Conservation (phyloP, 1,140 invertebrate species). For the Lamellibrachia luymesi region DNA sequence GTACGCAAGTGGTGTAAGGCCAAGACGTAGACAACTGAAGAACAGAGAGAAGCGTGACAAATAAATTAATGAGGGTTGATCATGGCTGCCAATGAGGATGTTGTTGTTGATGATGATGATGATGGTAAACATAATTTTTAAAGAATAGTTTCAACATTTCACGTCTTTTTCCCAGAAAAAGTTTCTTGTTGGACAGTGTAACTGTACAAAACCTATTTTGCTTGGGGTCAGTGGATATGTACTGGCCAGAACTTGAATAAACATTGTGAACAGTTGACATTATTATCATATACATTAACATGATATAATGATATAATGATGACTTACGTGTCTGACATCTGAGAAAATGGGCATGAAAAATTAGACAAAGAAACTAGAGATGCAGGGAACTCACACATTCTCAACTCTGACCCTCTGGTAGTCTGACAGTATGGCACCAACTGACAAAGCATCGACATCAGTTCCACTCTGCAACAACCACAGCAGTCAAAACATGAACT, state of each 20-base stretch:
- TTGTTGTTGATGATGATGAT: no score
- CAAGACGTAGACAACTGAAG: slow-evolving; percentile 82
- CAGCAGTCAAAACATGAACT: neutral
- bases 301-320: no score
- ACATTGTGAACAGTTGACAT: no score
- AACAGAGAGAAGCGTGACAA: neutral
- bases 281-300: no score
- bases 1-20: slow-evolving; percentile 84
- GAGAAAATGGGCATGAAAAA: neutral
- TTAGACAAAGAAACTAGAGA: neutral
- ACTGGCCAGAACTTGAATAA: no score
- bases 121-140: no score
- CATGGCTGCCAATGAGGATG: neutral
- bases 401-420: slow-evolving; percentile 96
- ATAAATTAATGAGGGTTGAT: neutral
- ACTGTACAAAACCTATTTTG: no score
- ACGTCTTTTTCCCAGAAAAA: no score
- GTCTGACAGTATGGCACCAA: slow-evolving; percentile 95
- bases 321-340: no score
- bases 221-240: no score
- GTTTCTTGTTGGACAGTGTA: no score
- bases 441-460: slow-evolving; percentile 86
- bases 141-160: no score
- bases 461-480: slow-evolving; percentile 69
- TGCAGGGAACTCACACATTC: slow-evolving; percentile 78